Evolutionary conservation across 2,888 invertebrate genomes (phyloP), one percentile per base, ranked within the genome.

Genomic region (Stenodema calcarata): DNA sequence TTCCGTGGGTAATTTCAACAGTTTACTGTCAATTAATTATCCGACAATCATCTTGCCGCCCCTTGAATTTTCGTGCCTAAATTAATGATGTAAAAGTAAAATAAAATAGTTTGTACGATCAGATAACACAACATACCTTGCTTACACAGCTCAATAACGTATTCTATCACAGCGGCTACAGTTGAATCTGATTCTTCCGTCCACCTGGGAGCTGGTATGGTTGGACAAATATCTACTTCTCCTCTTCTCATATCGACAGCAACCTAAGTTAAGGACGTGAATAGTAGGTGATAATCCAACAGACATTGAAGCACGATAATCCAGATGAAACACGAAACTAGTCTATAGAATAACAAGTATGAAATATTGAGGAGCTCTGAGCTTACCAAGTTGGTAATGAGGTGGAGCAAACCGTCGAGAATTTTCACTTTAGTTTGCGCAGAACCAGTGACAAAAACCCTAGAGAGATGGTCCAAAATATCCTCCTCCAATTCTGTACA

Each of bases 361-460:
- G n/a, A n/a, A n/a, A n/a, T n/a, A n/a, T n/a, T n/a, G n/a, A n/a
- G n/a, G n/a, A n/a, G n/a, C n/a, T n/a, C n/a, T 70, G 16, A 70
- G 41, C 82, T 84, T 42, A 84, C 84, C 73, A 84, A 28, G 28
- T 84, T 42, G 1, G 75, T 73, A 18, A 70, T 41, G 18, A 84
- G 73, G 6, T 28, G 70, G 0, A 84, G 44, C n/a, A 84, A 27
- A 28, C 44, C 16, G 16, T 73, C 73, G 11, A 84, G 70, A 42
- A 84, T 84, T 28, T 28, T 70, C 28, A 84, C 30, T 18, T 84
- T 84, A 11, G 75, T 47, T 73, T 44, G 16, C 11, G n/a, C 70
- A 47, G 11, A 28, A 27, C 23, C 16, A 4, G 86, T 79, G n/a
- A 86, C 41, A 30, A 50, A 86, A 3, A 79, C 79, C 28, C 86